These are phyloP conservation scores for Cotesia vestalis DNA, from an alignment of 1,140 invertebrate genomes.

Conservation along the genomic window DNA sequence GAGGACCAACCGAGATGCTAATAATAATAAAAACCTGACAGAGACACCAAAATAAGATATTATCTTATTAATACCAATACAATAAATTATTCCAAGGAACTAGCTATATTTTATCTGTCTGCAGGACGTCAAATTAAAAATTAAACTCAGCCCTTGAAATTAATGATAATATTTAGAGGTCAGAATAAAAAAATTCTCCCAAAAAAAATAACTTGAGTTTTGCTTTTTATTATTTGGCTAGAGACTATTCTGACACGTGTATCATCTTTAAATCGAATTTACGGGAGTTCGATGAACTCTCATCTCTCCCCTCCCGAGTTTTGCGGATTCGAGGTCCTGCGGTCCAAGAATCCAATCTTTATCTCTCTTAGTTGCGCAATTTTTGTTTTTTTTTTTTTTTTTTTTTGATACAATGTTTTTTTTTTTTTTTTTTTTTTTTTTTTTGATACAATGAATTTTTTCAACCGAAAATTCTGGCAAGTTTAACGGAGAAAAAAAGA, in stretches of 20 bases:
- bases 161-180: no score
- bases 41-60: neutral
- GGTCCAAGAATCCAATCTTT: neutral
- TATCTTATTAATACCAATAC: no score
- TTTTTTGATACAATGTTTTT: no score
- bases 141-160: no score
- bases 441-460: neutral
- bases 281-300: slow-evolving; percentile 28
- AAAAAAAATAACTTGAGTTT: neutral
- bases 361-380: neutral
- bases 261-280: slow-evolving; percentile 4
- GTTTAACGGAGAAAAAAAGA: neutral
- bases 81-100: no score
- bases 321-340: slow-evolving; percentile 3
- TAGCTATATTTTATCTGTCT: no score
- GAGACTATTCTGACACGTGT: neutral
- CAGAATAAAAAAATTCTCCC: no score
- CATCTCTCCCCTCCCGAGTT: neutral
- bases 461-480: neutral
- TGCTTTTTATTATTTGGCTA: no score
- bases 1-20: neutral
- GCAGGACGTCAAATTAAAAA: no score
- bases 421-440: neutral
- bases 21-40: no score
- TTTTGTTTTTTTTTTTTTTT: neutral